These are phyloP conservation scores for Orius insidiosus DNA, from an alignment of 1,140 invertebrate genomes.

Conservation along the genomic window DNA sequence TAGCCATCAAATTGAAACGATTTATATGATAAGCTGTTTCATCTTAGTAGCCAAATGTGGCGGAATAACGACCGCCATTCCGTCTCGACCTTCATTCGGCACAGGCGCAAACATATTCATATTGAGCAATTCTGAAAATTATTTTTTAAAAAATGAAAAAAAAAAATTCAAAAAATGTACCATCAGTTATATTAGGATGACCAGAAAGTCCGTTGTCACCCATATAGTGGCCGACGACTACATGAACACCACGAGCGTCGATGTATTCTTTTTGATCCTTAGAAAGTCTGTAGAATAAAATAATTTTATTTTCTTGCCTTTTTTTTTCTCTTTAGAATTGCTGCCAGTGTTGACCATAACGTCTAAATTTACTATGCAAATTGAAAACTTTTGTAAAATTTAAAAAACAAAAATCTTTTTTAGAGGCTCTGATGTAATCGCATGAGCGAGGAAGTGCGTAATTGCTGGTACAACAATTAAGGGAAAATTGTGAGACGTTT, in stretches of 20 bases:
- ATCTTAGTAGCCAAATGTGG: slow-evolving; percentile 54
- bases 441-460: too few species aligned
- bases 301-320: background rate
- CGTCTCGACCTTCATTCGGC: slow-evolving; percentile 55
- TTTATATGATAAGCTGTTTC: slow-evolving; percentile 73
- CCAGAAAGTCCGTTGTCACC: slow-evolving; percentile 40
- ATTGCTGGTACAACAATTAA: too few species aligned
- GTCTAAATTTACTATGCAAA: background rate
- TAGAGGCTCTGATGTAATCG: too few species aligned
- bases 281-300: slow-evolving; percentile 23
- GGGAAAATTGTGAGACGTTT: too few species aligned
- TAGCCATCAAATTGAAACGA: slow-evolving; percentile 78
- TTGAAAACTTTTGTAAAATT: background rate
- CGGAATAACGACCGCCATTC: slow-evolving; percentile 60
- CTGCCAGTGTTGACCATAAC: background rate
- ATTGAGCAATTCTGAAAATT: slow-evolving; percentile 57
- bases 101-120: slow-evolving; percentile 63
- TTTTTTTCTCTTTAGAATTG: background rate
- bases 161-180: slow-evolving; percentile 27
- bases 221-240: slow-evolving; percentile 70
- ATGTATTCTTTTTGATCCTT: slow-evolving; percentile 45
- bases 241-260: slow-evolving; percentile 51
- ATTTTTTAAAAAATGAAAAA: slow-evolving; percentile 1
- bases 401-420: background rate
- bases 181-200: slow-evolving; percentile 47